Conservation (phyloP, 2,113 vertebrate genomes). For the Centropus unirufus region DNA sequence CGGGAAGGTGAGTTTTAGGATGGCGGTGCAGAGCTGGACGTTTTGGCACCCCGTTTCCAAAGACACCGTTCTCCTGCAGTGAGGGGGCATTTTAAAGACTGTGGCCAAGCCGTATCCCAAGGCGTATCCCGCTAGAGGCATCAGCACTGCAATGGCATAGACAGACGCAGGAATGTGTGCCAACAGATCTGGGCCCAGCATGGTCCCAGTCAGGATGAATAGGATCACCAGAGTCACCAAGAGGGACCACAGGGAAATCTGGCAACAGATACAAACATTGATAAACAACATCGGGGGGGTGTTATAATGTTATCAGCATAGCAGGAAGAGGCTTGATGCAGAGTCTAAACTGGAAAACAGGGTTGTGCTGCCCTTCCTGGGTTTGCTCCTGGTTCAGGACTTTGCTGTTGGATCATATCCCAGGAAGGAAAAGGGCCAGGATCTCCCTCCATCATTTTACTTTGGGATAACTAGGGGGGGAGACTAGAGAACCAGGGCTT, state of each 20-base stretch:
- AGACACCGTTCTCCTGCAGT: constrained; percentile 89
- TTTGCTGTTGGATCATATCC: background rate
- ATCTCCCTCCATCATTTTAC: background rate
- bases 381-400: background rate
- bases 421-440: background rate
- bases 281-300: background rate
- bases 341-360: background rate
- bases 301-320: background rate
- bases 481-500: background rate
- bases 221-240: constrained; percentile 90
- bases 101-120: constrained; percentile 90
- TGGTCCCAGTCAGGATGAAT: constrained; percentile 93
- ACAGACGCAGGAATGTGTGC: constrained; percentile 89
- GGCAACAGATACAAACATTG: constrained; percentile 13
- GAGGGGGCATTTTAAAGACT: constrained; percentile 88
- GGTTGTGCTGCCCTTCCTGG: background rate
- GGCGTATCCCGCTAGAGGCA: constrained; percentile 90
- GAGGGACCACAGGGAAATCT: constrained; percentile 96
- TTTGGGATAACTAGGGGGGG: background rate
- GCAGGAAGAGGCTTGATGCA: background rate
- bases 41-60: constrained; percentile 97
- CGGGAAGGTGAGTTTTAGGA: constrained; percentile 94
- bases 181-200: constrained; percentile 93
- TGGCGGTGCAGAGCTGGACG: constrained; percentile 96
- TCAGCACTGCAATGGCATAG: constrained; percentile 90